Evolutionary conservation across 2,113 vertebrate species (phyloP), one percentile per base, ranked within the genome.

Genomic region (Paratilapia polleni): DNA sequence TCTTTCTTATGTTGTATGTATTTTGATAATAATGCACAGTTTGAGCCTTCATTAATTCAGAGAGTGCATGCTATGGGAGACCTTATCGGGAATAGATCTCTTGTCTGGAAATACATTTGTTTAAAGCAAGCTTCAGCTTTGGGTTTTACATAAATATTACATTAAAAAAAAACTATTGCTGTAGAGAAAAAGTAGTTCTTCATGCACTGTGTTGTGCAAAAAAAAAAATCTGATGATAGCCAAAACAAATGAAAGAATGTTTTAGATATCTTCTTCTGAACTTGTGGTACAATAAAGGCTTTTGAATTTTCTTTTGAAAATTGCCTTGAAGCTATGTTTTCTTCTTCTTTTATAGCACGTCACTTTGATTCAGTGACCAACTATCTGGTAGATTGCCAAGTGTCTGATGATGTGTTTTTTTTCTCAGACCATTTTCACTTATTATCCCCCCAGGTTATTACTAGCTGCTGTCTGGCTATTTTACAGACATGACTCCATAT

Each of bases 391-490:
- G 74, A 86, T 62, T 89, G 93, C 87, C 87, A 93, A 90, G 56
- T 87, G 88, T 89, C 76, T 77, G 60, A 84, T 61, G 9, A 87
- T 91, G 86, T 91, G 68, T 34, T 73, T 54, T 73, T 56, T 93
- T 93, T 91, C 92, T 85, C 93, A 91, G 83, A 90, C 87, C 81
- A 91, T 90, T 90, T 90, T 91, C 84, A 89, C 89, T 91, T 89
- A 93, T 94, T 90, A 86, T 75, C 61, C 89, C 90, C 93, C 84
- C 60, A 38, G 90, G 92, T 88, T 77, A 86, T 86, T 81, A 81
- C 84, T 88, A 12, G 75, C 84, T 83, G 49, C 82, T 57, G 90
- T 89, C 83, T 84, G 88, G 82, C 78, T 74, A 84, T 83, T 94
- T 89, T 49, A 84, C 80, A 93, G 92, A 94, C 93, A 92, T 91